Evolutionary conservation across 2,888 invertebrate genomes (phyloP).

Genomic region (Cistogaster globosa): DNA sequence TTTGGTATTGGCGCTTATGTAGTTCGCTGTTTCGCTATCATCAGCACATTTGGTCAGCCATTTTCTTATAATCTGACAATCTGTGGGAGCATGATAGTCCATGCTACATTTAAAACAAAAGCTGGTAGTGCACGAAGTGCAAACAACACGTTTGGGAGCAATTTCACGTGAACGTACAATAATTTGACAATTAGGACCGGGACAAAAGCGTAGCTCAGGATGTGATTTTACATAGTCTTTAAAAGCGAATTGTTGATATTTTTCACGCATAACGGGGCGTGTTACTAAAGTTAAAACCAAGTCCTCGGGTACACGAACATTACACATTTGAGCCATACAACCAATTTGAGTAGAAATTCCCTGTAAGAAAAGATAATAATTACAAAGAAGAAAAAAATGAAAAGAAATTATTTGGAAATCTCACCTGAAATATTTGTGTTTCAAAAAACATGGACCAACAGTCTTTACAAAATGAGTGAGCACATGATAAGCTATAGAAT

Average conservation of each 20-base stretch:
- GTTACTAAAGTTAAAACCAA: constrained; percentile 94
- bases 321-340: constrained; percentile 98
- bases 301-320: constrained; percentile 97
- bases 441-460: constrained; percentile 99
- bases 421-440: constrained; percentile 92
- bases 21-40: constrained; percentile 99
- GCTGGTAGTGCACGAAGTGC: constrained; percentile 92
- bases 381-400: not conserved
- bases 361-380: constrained; percentile 74
- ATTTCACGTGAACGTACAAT: constrained; percentile 93
- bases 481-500: constrained; percentile 93
- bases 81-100: constrained; percentile 99
- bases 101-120: constrained; percentile 98
- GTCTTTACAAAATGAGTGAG: constrained; percentile 96
- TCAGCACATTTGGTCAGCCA: constrained; percentile 99
- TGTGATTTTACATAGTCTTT: constrained; percentile 97
- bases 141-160: constrained; percentile 93
- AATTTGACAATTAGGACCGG: constrained; percentile 97
- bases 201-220: constrained; percentile 95
- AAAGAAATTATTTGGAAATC: not conserved
- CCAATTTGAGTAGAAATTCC: constrained; percentile 93
- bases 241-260: constrained; percentile 97
- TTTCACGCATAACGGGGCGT: constrained; percentile 92
- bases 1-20: constrained; percentile 98
- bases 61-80: constrained; percentile 96